Evolutionary conservation across 2,888 invertebrate species (phyloP), one percentile per base, ranked within the genome.

Genomic region (Troglohyphantes excavatus): DNA sequence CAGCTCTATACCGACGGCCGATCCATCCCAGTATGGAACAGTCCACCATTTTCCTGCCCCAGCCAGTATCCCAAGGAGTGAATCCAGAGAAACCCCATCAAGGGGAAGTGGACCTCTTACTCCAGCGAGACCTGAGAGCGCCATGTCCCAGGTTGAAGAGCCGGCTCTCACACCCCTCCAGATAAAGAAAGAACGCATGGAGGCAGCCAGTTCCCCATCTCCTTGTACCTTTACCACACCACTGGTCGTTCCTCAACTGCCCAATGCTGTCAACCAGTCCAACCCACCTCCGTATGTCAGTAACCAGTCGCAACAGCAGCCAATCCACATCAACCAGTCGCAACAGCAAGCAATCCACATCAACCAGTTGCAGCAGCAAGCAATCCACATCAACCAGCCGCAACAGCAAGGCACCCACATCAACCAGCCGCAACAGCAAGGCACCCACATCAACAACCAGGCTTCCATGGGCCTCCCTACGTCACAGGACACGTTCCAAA

Each of bases 81-180:
- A 88, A 17, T 76, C 82, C n/a, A 27, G 88, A n/a, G 82, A 83
- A n/a, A 89, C 88, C 6, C 88, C 88, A 6, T 89, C 88, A 1
- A 33, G 88, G 61, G 88, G 88, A 9, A 89, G 88, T 82, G 88
- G 88, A 5, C 88, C 76, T 21, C 46, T 75, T 9, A 89, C 88
- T 3, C 88, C 88, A 7, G 82, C 88, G 0, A 33, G 88, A n/a
- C 88, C 88, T 3, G 88, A 89, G 61, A 89, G 88, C 63, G 88
- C 88, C n/a, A 53, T 82, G 67, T 89, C 82, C 2, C 88, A 89
- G 13, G 19, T 46, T 13, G 88, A 89, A 11, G 88, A 89, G 17
- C 43, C 19, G 13, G 23, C 59, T 26, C 39, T 83, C 21, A 76
- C 88, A 2, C 68, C 82, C 6, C 23, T 67, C 7, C 88, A 89